Base-by-base conservation (phyloP, 2,888 invertebrate species). In the Clitarchus hookeri region DNA sequence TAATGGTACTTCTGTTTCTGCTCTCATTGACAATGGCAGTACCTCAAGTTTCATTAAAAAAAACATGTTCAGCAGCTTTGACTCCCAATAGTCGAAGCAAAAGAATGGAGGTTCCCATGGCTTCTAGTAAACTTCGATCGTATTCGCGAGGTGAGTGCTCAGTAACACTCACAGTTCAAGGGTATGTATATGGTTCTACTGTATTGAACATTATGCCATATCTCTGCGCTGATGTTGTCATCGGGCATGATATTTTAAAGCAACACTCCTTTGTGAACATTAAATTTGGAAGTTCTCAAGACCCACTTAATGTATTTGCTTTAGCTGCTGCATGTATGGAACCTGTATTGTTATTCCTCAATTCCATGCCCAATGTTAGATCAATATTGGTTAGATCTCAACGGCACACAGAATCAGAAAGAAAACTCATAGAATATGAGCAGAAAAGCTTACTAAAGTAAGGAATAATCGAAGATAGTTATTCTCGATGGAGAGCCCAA, bases 401-500 rank as follows among this genome's bases (percentile, higher is more conserved):
- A 36, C 4, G 36, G 36, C 36, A 36, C 36, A 36, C 36, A 4
- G 36, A 36, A 36, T 36, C 4, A 36, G 11, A 26, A 27, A 26
- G 8, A 25, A 44, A 82, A 54, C 48, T 86, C 53, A 84, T 84
- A 16, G 48, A 86, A 36, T 11, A 26, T 8, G 83, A 65, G 25
- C 26, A 26, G 53, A 26, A 26, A 26, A 65, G 54, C 0, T n/a
- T 86, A 16, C 44, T 86, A 36, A 53, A 65, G 19, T 36, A 86
- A 54, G 86, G 23, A 77, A 36, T 84, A 25, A 86, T 65, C 19
- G 86, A 86, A 65, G 9, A 44, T 12, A 53, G 2, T 84, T 19
- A 26, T 23, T 77, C 86, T 4, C 77, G 54, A n/a, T 86, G 86
- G 84, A 44, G 77, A 36, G 44, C 86, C 16, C 89, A 89, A 87